Evolutionary conservation across 2,113 vertebrate genomes (phyloP), one percentile per base, ranked within the genome.

Genomic region (Crotalus tigris): DNA sequence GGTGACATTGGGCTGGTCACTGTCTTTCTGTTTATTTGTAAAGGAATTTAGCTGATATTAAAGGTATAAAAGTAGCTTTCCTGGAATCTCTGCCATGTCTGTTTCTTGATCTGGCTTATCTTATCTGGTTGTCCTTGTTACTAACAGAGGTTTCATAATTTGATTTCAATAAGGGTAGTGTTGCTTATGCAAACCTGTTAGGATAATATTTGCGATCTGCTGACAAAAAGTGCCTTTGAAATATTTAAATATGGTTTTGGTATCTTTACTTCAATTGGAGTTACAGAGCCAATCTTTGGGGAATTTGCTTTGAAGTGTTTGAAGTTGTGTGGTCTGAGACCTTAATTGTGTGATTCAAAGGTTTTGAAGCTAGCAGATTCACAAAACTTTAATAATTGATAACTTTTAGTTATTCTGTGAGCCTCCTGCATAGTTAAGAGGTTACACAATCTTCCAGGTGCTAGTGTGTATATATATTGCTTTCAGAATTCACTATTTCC

Each of bases 261-360:
- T 29, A 9, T 75, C 51, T 92, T 92, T 39, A 44, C 61, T 58
- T 64, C 44, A 24, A 0, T 92, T 53, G 88, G 26, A 91, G n/a
- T 23, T 61, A 11, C n/a, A 54, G 49, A 53, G 26, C 12, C 39
- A 91, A 55, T 12, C 0, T 24, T 2, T 39, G 24, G n/a, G 90
- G 90, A 75, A 53, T 92, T 29, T 90, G 11, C 91, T 94, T 54
- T n/a, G 0, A 1, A n/a, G 49, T 29, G 46, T 90, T 93, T 93
- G 44, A 93, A 85, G 51, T 91, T 54, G 55, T 88, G 3, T 86
- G 81, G 23, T 26, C 1, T 9, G 46, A 33, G 39, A 17, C 0
- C 1, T 33, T 88, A 91, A 81, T 19, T 54, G 54, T 85, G 85
- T 23, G 89, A 88, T 94, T 94, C 88, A 58, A 92, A 90, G 93